phyloP scores from a whole-genome alignment of 2,113 vertebrate genomes.

The Siphamia tubifer region DNA sequence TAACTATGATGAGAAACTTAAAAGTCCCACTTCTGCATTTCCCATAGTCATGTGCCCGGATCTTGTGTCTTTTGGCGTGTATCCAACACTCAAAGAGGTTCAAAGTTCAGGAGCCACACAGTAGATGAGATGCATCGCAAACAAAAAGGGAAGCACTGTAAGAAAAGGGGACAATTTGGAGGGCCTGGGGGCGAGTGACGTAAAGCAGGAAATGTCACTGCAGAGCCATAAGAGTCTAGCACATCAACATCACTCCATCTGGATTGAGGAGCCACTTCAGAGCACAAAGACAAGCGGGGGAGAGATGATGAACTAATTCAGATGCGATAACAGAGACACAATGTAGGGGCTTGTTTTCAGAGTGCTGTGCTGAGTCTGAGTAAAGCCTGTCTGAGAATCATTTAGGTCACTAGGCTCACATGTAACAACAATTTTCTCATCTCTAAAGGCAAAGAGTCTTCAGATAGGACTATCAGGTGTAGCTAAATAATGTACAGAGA shows the following conservation, averaged over 20 bases:
- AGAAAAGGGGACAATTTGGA: neutral
- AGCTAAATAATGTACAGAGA: neutral
- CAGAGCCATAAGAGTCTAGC: slow-evolving; percentile 1
- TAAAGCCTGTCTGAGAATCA: slow-evolving; percentile 17
- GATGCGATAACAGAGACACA: slow-evolving; percentile 19
- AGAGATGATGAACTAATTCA: slow-evolving; percentile 16
- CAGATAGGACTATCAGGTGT: neutral
- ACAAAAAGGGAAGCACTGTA: neutral
- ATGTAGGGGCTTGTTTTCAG: neutral
- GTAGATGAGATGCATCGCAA: neutral
- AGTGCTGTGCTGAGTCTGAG: slow-evolving; percentile 1
- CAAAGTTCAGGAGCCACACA: slow-evolving; percentile 49
- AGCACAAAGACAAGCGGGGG: slow-evolving; percentile 4
- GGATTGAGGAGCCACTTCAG: slow-evolving; percentile 26
- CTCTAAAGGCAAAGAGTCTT: neutral
- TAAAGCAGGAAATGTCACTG: slow-evolving; percentile 7
- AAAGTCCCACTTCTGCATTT: slow-evolving; percentile 48
- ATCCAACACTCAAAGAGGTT: slow-evolving; percentile 18
- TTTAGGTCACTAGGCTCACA: neutral
- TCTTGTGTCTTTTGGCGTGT: slow-evolving; percentile 32
- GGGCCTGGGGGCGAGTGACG: neutral
- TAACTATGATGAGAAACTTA: neutral
- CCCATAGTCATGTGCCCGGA: slow-evolving; percentile 53
- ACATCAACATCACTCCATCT: neutral
- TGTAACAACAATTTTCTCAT: neutral